These are phyloP conservation scores for Sorex maritimensis DNA, from an alignment of 2,797 vertebrate species.

Conservation along the genomic window DNA sequence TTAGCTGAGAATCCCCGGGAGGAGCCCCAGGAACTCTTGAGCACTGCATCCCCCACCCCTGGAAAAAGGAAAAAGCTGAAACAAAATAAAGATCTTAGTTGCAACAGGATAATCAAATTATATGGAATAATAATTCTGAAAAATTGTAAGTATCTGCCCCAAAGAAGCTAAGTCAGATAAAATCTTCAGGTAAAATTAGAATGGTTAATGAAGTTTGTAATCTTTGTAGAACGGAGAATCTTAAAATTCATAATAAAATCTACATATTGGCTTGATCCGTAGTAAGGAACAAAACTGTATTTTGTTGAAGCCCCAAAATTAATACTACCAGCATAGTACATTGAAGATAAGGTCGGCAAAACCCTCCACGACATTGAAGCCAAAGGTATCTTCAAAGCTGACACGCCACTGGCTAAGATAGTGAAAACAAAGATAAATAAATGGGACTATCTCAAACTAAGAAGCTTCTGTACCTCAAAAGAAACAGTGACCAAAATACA, in stretches of 20 bases:
- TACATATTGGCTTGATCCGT: conserved; percentile 10
- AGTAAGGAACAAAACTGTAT: neutral
- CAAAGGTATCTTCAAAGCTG: too few relatives aligned
- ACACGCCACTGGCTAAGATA: too few relatives aligned
- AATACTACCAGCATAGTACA: neutral
- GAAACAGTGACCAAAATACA: too few relatives aligned
- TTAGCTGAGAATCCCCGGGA: too few relatives aligned
- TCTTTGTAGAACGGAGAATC: neutral
- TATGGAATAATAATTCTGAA: neutral
- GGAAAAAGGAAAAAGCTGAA: too few relatives aligned
- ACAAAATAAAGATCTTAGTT: neutral
- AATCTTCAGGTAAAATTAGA: neutral
- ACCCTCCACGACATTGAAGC: too few relatives aligned
- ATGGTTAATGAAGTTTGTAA: neutral
- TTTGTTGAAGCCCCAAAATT: conserved; percentile 3
- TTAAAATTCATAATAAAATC: conserved; percentile 63
- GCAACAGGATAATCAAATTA: conserved; percentile 9
- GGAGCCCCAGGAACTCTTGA: too few relatives aligned
- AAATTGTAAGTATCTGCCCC: neutral
- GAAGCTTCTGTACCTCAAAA: too few relatives aligned
- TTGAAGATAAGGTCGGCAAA: too few relatives aligned
- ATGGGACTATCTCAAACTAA: too few relatives aligned
- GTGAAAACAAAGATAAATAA: too few relatives aligned
- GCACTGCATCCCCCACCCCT: too few relatives aligned
- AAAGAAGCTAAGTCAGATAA: neutral